Percentiles rank a stretch among this genome's conserved stretches.
Conservation (phyloP, 1,140 invertebrate genomes). For the Orchestia grillus region DNA sequence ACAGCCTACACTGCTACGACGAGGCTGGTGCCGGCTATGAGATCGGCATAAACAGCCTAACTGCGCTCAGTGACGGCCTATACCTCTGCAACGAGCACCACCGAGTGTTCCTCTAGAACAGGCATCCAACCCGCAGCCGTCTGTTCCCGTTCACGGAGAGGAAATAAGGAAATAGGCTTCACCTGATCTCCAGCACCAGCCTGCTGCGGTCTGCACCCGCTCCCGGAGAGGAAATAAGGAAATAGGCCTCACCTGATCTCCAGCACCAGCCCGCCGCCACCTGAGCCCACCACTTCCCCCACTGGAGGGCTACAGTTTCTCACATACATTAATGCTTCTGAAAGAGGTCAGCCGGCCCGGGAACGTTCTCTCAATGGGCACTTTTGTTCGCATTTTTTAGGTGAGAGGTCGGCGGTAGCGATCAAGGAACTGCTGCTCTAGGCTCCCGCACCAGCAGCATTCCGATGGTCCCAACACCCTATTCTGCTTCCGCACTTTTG, state of each 20-base stretch:
- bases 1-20: too few relatives aligned
- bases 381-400: not conserved
- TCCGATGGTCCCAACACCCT: not conserved
- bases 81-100: not conserved
- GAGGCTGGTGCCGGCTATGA: not conserved
- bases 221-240: not conserved
- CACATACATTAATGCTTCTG: slow-evolving; percentile 31
- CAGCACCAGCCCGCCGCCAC: not conserved
- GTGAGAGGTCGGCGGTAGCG: not conserved
- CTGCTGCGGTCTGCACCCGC: not conserved
- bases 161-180: not conserved
- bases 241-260: slow-evolving; percentile 12
- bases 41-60: not conserved
- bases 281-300: not conserved
- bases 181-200: not conserved
- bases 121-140: not conserved
- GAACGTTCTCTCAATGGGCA: not conserved
- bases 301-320: slow-evolving; percentile 10
- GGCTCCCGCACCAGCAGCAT: not conserved
- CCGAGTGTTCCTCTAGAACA: not conserved
- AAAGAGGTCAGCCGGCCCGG: slow-evolving; percentile 27
- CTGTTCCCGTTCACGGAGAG: too few relatives aligned
- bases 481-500: not conserved
- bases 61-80: not conserved
- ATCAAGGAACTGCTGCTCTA: not conserved